These are phyloP conservation scores for Ramphastos sulfuratus DNA, from an alignment of 2,113 vertebrate genomes.

Conservation along the genomic window DNA sequence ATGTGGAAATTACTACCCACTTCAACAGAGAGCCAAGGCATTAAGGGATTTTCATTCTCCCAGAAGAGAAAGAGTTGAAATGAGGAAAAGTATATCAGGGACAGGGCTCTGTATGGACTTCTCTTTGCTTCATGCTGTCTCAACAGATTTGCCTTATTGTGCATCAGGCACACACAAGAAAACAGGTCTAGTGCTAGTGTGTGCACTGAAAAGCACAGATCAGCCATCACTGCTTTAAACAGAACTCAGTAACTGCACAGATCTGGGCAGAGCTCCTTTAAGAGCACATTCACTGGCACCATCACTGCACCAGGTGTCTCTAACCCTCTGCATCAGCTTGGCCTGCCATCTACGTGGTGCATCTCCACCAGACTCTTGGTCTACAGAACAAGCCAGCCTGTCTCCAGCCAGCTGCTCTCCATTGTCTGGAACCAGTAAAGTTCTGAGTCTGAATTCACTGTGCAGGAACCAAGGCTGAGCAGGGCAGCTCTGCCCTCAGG, in stretches of 20 bases:
- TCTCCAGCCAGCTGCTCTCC: background rate
- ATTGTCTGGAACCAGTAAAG: background rate
- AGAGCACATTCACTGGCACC: background rate
- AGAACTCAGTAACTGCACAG: accelerated
- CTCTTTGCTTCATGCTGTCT: background rate
- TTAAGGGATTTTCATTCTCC: background rate
- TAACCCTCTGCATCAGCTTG: background rate
- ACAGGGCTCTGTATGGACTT: background rate
- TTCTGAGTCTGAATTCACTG: background rate
- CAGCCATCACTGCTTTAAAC: background rate
- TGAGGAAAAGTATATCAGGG: background rate
- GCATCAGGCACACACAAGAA: background rate
- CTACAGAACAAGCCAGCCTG: background rate
- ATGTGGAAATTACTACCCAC: background rate
- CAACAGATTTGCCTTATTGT: background rate
- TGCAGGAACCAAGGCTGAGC: background rate
- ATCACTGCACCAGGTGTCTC: background rate
- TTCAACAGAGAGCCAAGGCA: background rate
- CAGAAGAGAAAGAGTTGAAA: background rate
- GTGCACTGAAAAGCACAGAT: background rate
- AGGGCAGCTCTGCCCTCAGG: background rate
- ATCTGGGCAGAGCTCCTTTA: background rate
- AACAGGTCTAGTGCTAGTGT: background rate
- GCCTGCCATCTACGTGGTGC: background rate
- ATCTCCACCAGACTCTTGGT: accelerated